Conservation (phyloP, 2,888 invertebrate species). For the Drosophila paranaensis region DNA sequence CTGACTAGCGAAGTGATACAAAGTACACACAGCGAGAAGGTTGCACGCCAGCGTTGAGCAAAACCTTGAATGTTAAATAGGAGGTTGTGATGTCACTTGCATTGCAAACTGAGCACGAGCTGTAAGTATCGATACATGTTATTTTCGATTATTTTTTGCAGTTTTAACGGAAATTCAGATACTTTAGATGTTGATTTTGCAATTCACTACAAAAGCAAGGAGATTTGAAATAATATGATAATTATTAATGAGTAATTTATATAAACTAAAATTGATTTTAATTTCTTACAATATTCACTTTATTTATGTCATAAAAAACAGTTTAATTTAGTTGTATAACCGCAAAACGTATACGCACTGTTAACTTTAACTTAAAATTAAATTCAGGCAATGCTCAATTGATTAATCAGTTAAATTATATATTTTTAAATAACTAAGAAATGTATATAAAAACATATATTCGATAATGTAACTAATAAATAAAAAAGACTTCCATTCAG, state of each 20-base stretch:
- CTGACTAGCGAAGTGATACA: conserved; percentile 43
- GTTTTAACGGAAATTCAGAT: neutral
- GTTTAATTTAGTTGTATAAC: neutral
- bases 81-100: conserved; percentile 13
- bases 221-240: neutral
- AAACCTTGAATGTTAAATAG: neutral
- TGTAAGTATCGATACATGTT: neutral
- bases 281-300: neutral
- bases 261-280: neutral
- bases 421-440: too few relatives aligned
- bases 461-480: too few relatives aligned
- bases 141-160: neutral
- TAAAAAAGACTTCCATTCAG: neutral
- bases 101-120: neutral
- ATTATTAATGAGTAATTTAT: neutral
- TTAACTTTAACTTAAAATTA: neutral
- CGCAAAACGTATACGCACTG: neutral
- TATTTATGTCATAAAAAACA: neutral
- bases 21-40: conserved; percentile 13
- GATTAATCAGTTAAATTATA: too few relatives aligned
- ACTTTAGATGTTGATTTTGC: neutral
- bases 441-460: too few relatives aligned
- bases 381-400: neutral
- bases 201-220: neutral
- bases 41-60: neutral